phyloP scores from a whole-genome alignment of 2,113 vertebrate species.

The Ardeotis arabs region DNA sequence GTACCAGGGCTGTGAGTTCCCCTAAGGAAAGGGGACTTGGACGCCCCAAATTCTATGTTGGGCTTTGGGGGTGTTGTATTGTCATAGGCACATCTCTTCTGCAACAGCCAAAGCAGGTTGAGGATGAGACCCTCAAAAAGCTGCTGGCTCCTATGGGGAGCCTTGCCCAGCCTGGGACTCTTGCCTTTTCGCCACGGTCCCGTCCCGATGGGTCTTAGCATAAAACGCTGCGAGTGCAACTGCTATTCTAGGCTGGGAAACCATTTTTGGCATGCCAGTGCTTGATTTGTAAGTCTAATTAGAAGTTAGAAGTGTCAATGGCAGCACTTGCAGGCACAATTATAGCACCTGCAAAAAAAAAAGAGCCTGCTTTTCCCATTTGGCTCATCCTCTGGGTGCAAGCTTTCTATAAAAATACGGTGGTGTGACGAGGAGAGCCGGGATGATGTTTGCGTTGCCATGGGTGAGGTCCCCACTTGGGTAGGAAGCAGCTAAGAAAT shows the following conservation, averaged over 20 bases:
- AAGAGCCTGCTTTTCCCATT: background rate
- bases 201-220: background rate
- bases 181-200: background rate
- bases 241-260: background rate
- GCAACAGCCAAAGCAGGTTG: background rate
- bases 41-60: fast-evolving
- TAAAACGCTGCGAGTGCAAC: background rate
- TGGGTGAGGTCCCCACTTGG: background rate
- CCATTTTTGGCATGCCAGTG: background rate
- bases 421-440: background rate
- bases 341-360: conserved; percentile 8
- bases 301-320: conserved; percentile 27
- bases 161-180: background rate
- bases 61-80: background rate
- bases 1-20: background rate
- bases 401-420: background rate
- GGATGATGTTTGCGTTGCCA: background rate
- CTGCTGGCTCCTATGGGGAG: background rate
- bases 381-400: conserved; percentile 10
- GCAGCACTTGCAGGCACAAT: conserved; percentile 21
- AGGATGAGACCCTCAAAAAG: background rate
- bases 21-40: background rate
- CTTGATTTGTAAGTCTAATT: conserved; percentile 57
- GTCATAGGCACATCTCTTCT: background rate
- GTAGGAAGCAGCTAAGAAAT: conserved; percentile 33